Percentiles rank a stretch among this genome's conserved stretches.
These are phyloP conservation scores for Montipora capricornis DNA, from an alignment of 64 coral and sea anemone species.

Conservation along the genomic window DNA sequence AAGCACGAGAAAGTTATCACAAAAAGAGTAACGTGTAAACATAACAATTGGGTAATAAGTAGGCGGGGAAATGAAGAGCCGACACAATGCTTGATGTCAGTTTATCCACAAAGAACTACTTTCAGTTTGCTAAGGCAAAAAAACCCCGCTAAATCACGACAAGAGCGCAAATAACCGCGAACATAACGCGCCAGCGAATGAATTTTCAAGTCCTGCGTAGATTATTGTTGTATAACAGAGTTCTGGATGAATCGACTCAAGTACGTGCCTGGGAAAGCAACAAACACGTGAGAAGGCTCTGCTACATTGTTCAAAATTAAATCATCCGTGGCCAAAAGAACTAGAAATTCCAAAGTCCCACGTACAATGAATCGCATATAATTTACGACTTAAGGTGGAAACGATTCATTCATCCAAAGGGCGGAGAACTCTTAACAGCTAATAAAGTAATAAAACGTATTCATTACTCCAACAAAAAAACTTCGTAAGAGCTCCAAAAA, in stretches of 20 bases:
- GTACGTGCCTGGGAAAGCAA: neutral
- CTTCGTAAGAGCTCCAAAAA: neutral
- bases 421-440: neutral
- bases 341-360: constrained; percentile 1
- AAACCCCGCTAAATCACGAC: neutral
- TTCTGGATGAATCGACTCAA: neutral
- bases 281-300: neutral
- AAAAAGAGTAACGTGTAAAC: neutral
- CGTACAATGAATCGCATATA: neutral
- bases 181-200: neutral
- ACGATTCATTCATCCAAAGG: constrained; percentile 3
- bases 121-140: neutral
- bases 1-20: constrained; percentile 24
- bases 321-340: neutral
- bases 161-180: neutral
- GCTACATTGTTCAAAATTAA: neutral
- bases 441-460: constrained; percentile 19
- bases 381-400: neutral
- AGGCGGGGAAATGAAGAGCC: constrained; percentile 23
- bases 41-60: neutral
- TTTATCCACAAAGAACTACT: neutral
- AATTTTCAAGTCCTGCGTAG: neutral
- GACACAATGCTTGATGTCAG: neutral
- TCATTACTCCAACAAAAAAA: constrained; percentile 4
- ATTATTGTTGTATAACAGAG: neutral